Evolutionary conservation across 2,888 invertebrate genomes (phyloP).

Genomic region (Keiferia lycopersicella): DNA sequence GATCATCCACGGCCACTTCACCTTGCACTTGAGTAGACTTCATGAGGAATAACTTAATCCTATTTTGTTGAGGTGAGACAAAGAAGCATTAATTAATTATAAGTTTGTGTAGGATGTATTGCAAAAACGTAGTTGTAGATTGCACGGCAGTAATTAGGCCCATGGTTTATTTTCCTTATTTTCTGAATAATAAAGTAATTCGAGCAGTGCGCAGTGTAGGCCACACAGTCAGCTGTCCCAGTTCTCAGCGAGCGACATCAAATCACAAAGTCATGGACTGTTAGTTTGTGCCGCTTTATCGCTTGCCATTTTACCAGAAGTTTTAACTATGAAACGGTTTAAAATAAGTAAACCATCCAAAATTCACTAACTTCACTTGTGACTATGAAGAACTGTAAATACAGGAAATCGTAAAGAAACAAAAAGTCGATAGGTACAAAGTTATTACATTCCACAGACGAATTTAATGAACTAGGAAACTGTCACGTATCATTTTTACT

Average conservation of each 20-base stretch:
- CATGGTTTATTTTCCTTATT: neutral
- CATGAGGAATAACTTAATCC: constrained; percentile 66
- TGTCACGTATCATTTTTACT: constrained; percentile 13
- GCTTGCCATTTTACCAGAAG: constrained; percentile 44
- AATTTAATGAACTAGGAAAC: constrained; percentile 17
- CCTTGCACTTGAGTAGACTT: constrained; percentile 58
- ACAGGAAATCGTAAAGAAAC: constrained; percentile 1
- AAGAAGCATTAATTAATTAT: neutral
- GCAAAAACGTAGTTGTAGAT: neutral
- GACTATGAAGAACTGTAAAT: neutral
- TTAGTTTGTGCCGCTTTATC: constrained; percentile 61
- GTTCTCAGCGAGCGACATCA: constrained; percentile 66
- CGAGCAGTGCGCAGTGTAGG: constrained; percentile 49
- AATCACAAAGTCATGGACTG: constrained; percentile 62
- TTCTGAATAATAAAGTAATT: constrained; percentile 8
- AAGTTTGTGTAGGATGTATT: constrained; percentile 4
- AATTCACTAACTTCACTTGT: neutral
- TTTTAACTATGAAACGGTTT: constrained; percentile 19
- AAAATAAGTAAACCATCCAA: neutral
- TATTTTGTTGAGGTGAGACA: constrained; percentile 59
- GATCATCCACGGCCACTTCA: constrained; percentile 55
- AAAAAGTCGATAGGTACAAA: constrained; percentile 10
- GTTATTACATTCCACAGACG: constrained; percentile 5
- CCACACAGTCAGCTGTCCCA: constrained; percentile 71
- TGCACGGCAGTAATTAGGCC: neutral